These are phyloP conservation scores for Brienomyrus longianalis DNA, from an alignment of 2,113 vertebrate species.

Conservation along the genomic window DNA sequence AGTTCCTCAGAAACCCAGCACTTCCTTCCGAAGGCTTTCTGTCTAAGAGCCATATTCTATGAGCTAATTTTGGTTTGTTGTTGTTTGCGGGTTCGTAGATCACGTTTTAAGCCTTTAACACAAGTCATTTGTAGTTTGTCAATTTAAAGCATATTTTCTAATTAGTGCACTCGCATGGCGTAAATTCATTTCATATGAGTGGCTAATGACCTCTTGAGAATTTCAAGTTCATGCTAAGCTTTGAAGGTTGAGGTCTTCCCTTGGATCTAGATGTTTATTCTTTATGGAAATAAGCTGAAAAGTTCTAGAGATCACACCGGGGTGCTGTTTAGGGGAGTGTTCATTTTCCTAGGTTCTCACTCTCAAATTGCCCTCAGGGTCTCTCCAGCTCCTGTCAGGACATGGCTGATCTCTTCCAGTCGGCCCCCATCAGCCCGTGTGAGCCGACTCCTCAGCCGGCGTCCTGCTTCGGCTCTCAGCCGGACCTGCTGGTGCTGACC, in stretches of 20 bases:
- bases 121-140: not conserved
- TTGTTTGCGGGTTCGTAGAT: not conserved
- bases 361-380: slow-evolving; percentile 30
- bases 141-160: not conserved
- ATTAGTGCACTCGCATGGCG: not conserved
- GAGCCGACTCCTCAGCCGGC: slow-evolving; percentile 32
- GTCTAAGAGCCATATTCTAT: not conserved
- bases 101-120: not conserved
- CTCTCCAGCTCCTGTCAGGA: slow-evolving; percentile 57
- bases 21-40: not conserved
- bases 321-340: not conserved
- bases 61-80: not conserved
- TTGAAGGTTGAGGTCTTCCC: not conserved
- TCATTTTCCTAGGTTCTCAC: not conserved
- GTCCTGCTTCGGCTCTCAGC: slow-evolving; percentile 49
- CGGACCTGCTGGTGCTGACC: slow-evolving; percentile 41
- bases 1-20: not conserved
- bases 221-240: not conserved
- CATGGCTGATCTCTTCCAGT: slow-evolving; percentile 61
- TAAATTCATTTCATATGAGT: not conserved
- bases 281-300: not conserved
- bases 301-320: not conserved
- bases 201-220: not conserved
- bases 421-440: slow-evolving; percentile 38
- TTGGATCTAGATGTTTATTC: not conserved